These are phyloP conservation scores for Oreonectes daqikongensis DNA, from an alignment of 2,797 vertebrate genomes.

Conservation along the genomic window DNA sequence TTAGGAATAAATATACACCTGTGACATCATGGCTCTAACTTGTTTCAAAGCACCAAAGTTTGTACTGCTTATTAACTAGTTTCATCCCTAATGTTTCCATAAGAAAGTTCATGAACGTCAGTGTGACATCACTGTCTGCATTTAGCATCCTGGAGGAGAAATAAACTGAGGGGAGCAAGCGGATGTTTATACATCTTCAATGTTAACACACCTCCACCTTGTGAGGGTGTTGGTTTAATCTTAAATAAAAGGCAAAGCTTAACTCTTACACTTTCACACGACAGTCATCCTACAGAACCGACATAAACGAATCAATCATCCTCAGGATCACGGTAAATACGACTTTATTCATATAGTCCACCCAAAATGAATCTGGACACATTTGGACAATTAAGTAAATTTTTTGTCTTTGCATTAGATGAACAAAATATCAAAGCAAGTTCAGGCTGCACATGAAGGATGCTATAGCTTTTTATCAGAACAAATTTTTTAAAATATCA, in stretches of 20 bases:
- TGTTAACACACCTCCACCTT: neutral
- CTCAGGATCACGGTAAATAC: constrained; percentile 6
- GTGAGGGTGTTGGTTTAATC: constrained; percentile 14
- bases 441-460: too few relatives aligned
- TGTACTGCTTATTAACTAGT: neutral
- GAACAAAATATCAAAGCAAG: too few relatives aligned
- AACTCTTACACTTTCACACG: too few relatives aligned
- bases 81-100: neutral
- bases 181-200: neutral
- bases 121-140: neutral
- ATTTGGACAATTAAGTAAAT: too few relatives aligned
- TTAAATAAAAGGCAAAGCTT: neutral
- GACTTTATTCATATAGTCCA: too few relatives aligned
- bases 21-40: neutral
- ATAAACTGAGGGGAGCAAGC: neutral
- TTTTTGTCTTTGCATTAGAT: too few relatives aligned
- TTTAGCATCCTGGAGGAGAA: too few relatives aligned
- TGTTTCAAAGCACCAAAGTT: neutral
- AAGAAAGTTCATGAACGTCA: neutral
- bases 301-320: neutral
- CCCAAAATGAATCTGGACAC: too few relatives aligned
- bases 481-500: too few relatives aligned
- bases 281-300: neutral
- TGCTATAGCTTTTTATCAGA: too few relatives aligned
- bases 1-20: neutral